phyloP scores from a whole-genome alignment of 2,888 invertebrate genomes.

The Sympetrum striolatum region DNA sequence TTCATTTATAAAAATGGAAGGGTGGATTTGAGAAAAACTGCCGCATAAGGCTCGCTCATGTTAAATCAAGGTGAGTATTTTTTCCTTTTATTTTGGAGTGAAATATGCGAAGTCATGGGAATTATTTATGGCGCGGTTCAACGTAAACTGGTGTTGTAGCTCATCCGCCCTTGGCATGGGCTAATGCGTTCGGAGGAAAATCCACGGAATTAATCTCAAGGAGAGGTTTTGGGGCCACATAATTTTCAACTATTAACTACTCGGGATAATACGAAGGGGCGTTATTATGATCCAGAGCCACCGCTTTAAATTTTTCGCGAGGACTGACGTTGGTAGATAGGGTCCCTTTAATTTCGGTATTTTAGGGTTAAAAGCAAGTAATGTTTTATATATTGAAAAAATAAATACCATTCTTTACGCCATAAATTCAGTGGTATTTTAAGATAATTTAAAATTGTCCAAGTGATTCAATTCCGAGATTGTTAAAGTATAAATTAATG shows the following conservation, averaged over 20 bases:
- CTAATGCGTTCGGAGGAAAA: constrained; percentile 35
- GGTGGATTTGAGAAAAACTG: not conserved
- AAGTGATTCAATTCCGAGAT: too few species aligned
- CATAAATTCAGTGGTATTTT: too few species aligned
- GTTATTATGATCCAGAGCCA: constrained; percentile 8
- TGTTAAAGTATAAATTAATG: too few species aligned
- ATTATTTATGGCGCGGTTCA: constrained; percentile 30
- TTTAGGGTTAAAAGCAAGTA: not conserved
- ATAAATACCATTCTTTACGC: too few species aligned
- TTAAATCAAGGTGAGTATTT: constrained; percentile 12
- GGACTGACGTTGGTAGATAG: not conserved
- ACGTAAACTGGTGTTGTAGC: constrained; percentile 3
- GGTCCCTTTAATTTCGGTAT: not conserved
- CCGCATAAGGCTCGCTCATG: not conserved
- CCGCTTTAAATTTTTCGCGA: not conserved
- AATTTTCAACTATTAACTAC: constrained; percentile 27
- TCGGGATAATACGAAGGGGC: not conserved
- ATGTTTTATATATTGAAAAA: too few species aligned
- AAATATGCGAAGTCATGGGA: constrained; percentile 30
- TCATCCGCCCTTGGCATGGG: not conserved
- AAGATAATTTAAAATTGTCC: too few species aligned
- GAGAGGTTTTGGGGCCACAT: constrained; percentile 26
- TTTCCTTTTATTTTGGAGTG: not conserved
- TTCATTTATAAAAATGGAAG: not conserved
- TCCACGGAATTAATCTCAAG: constrained; percentile 34